Base-by-base conservation (phyloP, 2,797 vertebrate species). In the Xenopus petersii region DNA sequence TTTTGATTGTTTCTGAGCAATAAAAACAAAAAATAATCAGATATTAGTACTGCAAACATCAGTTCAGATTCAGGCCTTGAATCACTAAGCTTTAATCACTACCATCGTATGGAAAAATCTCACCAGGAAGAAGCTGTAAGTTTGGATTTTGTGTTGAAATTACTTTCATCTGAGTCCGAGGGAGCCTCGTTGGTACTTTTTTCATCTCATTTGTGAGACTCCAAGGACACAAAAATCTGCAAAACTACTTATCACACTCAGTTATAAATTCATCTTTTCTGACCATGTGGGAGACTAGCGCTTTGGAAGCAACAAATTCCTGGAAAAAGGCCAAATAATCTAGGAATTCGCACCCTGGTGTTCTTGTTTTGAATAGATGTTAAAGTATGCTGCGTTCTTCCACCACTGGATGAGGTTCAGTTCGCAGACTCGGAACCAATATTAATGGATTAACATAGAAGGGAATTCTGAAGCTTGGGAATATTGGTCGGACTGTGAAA, bases 291-390 rank as follows among this genome's bases (percentile, higher is more conserved):
- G 12, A 65, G 46, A 60, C 71, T 33, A 21, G 4, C 58, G 7
- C 61, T 48, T 58, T n/a, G 49, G 47, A 63, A 15, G 12, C 51
- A 12, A 12, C 15, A 48, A 71, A 71, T 67, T 65, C 21, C 46
- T 76, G 51, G 24, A 75, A 42, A 75, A 5, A 16, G 10, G 33
- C 15, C 26, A 73, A 65, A 12, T 5, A 24, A 58, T 59, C 11
- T 21, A 54, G 17, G 24, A 66, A 71, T 76, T 59, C 66, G 55
- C 55, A 64, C 49, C 67, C 46, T 64, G 49, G 67, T 55, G 49
- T 70, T 64, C 63, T 64, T 64, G 36, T 49, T 70, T 51, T 60
- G 24, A 64, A 48, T 48, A 3, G 17, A 58, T 70, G 26, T 15
- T 59, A 47, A 70, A 70, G 48, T 13, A 75, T 33, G 59, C 61